These are phyloP conservation scores for Amblyopsis rosae DNA, from an alignment of 2,113 vertebrate species.

Conservation along the genomic window DNA sequence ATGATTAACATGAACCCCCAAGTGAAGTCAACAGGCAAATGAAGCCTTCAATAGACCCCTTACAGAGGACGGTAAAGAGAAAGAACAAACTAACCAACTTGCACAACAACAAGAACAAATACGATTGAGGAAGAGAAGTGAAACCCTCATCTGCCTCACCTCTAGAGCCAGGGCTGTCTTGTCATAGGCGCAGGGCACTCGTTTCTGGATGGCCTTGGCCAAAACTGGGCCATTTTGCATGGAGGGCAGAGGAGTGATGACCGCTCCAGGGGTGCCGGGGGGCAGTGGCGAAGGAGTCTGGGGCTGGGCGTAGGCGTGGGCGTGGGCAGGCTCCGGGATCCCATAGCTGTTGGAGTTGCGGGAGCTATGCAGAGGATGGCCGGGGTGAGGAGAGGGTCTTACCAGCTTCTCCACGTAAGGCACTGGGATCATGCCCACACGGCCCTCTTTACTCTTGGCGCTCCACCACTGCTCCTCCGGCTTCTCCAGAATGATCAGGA, in stretches of 20 bases:
- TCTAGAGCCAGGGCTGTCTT: slow-evolving; percentile 96
- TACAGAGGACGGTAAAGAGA: too few relatives aligned
- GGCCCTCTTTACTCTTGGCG: slow-evolving; percentile 95
- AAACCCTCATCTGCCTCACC: slow-evolving; percentile 71
- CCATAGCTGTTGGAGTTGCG: slow-evolving; percentile 97
- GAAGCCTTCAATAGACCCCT: too few relatives aligned
- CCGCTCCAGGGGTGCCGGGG: slow-evolving; percentile 82
- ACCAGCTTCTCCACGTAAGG: slow-evolving; percentile 96
- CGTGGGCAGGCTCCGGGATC: slow-evolving; percentile 94
- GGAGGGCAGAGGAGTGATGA: slow-evolving; percentile 86
- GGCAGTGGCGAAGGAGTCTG: slow-evolving; percentile 86
- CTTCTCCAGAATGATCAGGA: slow-evolving; percentile 94
- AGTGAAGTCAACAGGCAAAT: too few relatives aligned
- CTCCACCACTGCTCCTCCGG: slow-evolving; percentile 99
- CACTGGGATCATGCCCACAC: slow-evolving; percentile 95
- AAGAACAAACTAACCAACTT: too few relatives aligned
- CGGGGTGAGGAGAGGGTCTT: slow-evolving; percentile 75
- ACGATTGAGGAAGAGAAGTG: too few relatives aligned
- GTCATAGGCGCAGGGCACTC: slow-evolving; percentile 98
- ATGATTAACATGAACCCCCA: too few relatives aligned
- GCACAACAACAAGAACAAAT: too few relatives aligned
- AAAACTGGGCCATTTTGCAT: slow-evolving; percentile 95
- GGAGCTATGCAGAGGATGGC: slow-evolving; percentile 81
- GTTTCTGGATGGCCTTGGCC: slow-evolving; percentile 97
- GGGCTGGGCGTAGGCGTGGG: slow-evolving; percentile 95